phyloP scores from a whole-genome alignment of 2,888 invertebrate genomes.

The Tenthredo livida region DNA sequence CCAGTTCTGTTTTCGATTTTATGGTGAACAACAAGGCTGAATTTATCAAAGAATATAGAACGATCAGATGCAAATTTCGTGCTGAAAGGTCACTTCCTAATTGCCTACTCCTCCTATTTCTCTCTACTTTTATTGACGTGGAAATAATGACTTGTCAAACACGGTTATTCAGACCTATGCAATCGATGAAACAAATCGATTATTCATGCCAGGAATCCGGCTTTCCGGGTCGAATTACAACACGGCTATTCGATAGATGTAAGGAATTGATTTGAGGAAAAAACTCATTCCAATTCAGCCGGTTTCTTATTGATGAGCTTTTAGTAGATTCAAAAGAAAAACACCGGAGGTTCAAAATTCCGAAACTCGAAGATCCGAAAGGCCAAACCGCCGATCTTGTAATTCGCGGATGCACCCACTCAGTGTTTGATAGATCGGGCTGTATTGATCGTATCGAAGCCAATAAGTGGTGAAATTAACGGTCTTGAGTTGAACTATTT shows the following conservation, averaged over 20 bases:
- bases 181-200: neutral
- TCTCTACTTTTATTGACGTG: neutral
- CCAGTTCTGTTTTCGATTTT: neutral
- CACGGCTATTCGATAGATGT: neutral
- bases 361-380: too few species aligned
- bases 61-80: neutral
- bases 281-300: neutral
- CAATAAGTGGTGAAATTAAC: too few species aligned
- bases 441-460: too few species aligned
- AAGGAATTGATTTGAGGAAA: neutral
- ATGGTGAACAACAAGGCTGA: neutral
- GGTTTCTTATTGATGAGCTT: neutral
- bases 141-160: neutral
- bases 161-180: neutral
- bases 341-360: too few species aligned
- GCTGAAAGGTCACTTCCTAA: slow-evolving; percentile 3
- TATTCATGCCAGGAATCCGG: neutral
- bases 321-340: neutral
- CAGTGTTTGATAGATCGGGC: too few species aligned
- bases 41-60: neutral
- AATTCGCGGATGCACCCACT: too few species aligned
- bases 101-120: neutral
- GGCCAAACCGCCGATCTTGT: too few species aligned
- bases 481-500: too few species aligned
- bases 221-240: neutral